These are phyloP conservation scores for Geophilus truncorum DNA, from an alignment of 2,888 invertebrate genomes.

Conservation along the genomic window DNA sequence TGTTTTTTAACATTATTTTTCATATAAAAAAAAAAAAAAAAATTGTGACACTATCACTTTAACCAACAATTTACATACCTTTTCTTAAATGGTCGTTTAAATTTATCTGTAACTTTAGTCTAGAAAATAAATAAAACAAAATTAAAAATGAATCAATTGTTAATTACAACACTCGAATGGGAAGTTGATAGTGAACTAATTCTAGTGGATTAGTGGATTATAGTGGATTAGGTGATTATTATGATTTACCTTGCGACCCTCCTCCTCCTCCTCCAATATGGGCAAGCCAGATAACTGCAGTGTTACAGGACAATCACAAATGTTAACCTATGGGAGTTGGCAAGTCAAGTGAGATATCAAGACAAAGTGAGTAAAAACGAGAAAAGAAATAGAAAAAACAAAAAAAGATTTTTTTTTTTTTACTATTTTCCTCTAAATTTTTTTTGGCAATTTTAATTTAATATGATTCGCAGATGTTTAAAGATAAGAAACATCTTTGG, in stretches of 20 bases:
- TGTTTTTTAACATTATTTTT: too few species aligned
- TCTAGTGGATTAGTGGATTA: background rate
- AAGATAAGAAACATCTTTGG: too few species aligned
- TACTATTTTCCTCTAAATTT: too few species aligned
- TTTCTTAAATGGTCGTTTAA: slow-evolving; percentile 81
- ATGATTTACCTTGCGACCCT: slow-evolving; percentile 30
- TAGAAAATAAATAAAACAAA: slow-evolving; percentile 47
- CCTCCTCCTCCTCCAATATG: slow-evolving; percentile 33
- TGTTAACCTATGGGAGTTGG: slow-evolving; percentile 30
- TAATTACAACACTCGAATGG: too few species aligned
- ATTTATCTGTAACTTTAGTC: slow-evolving; percentile 81
- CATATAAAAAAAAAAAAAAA: too few species aligned
- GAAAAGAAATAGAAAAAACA: background rate
- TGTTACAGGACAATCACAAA: slow-evolving; percentile 34
- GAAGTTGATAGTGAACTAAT: too few species aligned
- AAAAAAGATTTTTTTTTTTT: too few species aligned
- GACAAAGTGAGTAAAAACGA: background rate
- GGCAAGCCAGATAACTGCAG: slow-evolving; percentile 33
- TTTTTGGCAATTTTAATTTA: too few species aligned
- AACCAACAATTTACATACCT: slow-evolving; percentile 50
- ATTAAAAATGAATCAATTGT: background rate
- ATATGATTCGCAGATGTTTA: too few species aligned
- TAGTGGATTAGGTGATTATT: background rate
- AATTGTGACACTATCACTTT: too few species aligned
- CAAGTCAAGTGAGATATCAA: background rate